These are phyloP conservation scores for Melanotus villosus DNA, from an alignment of 2,888 invertebrate species.

Conservation along the genomic window DNA sequence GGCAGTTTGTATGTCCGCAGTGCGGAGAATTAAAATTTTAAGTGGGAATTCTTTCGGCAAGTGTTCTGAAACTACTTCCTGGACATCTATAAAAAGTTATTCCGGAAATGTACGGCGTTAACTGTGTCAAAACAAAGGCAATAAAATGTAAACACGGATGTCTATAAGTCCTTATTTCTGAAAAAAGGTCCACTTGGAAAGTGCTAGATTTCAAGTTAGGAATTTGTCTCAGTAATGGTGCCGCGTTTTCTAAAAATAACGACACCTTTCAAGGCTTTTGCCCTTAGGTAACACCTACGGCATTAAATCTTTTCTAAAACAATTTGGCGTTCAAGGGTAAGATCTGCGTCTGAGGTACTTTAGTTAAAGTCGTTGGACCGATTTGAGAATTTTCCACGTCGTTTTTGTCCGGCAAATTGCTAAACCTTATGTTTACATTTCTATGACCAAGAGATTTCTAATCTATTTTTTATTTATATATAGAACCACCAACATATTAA, in stretches of 20 bases:
- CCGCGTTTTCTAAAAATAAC: not conserved
- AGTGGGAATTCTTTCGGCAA: slow-evolving; percentile 31
- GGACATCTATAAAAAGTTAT: slow-evolving; percentile 42
- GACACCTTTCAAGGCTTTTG: slow-evolving; percentile 8
- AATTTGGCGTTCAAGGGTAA: slow-evolving; percentile 7
- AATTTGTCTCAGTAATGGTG: not conserved
- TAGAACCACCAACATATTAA: slow-evolving; percentile 2
- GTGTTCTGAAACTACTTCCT: too few species aligned
- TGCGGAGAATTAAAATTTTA: slow-evolving; percentile 12
- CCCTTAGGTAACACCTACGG: not conserved
- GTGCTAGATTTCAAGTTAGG: not conserved
- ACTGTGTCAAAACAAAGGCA: slow-evolving; percentile 37
- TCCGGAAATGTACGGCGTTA: slow-evolving; percentile 36
- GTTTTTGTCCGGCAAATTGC: too few species aligned
- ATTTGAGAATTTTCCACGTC: not conserved
- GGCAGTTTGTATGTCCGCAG: slow-evolving; percentile 2
- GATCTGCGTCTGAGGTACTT: too few species aligned
- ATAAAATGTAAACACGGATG: slow-evolving; percentile 29
- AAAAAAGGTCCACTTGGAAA: too few species aligned
- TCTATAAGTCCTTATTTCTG: too few species aligned
- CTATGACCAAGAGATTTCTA: too few species aligned
- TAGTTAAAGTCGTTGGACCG: not conserved
- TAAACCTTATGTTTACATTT: too few species aligned
- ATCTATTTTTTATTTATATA: slow-evolving; percentile 11
- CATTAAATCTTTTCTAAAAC: slow-evolving; percentile 5